phyloP scores from a whole-genome alignment of 2,888 invertebrate genomes.

The Eugnorisma glareosa region DNA sequence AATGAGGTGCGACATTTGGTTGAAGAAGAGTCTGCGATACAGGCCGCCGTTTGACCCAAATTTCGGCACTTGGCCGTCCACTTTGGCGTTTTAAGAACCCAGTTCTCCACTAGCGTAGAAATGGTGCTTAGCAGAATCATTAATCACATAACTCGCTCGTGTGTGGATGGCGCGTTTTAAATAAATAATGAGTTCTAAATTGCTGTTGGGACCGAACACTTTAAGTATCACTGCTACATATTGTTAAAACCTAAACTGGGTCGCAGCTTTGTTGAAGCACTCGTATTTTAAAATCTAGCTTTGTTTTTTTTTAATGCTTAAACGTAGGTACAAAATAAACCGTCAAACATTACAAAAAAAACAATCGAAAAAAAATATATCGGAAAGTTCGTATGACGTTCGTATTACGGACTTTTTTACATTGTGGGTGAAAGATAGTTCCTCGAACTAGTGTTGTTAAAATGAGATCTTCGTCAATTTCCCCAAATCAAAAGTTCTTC shows the following conservation, averaged over 20 bases:
- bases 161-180: conserved; percentile 61
- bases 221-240: conserved; percentile 49
- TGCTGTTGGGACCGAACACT: conserved; percentile 52
- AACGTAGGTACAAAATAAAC: no score
- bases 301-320: background rate
- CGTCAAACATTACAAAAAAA: no score
- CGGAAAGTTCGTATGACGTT: no score
- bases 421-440: no score
- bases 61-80: conserved; percentile 76
- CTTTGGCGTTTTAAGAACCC: conserved; percentile 75
- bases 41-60: conserved; percentile 83
- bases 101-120: conserved; percentile 68
- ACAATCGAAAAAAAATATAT: no score
- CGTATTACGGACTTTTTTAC: no score
- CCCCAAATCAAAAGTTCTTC: background rate
- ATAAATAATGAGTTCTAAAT: conserved; percentile 67
- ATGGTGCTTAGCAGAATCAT: conserved; percentile 63
- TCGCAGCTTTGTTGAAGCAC: conserved; percentile 31
- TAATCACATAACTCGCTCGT: conserved; percentile 60
- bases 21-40: conserved; percentile 78
- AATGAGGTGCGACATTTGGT: conserved; percentile 86
- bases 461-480: background rate
- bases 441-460: background rate
- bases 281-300: conserved; percentile 39
- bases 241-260: conserved; percentile 56